Evolutionary conservation across 2,797 vertebrate species (phyloP).

Genomic region (Clarias laeviceps): DNA sequence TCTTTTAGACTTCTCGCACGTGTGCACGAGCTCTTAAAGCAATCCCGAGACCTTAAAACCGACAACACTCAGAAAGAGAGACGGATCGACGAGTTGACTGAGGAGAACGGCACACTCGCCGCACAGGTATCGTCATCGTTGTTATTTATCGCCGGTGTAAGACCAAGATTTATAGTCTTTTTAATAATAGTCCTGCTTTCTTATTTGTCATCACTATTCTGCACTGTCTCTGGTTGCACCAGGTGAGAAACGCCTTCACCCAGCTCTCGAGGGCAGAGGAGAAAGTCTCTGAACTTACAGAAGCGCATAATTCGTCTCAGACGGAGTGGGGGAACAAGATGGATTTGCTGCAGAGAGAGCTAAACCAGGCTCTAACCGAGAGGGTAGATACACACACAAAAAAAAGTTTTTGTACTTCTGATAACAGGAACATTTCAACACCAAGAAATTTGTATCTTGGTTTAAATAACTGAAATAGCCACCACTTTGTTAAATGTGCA

Average conservation of each 20-base stretch:
- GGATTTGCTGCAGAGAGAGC: slow-evolving; percentile 60
- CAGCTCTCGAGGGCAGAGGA: slow-evolving; percentile 63
- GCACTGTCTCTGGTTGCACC: not conserved
- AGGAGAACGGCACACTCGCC: slow-evolving; percentile 88
- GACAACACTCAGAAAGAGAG: slow-evolving; percentile 85
- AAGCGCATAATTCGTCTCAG: slow-evolving; percentile 57
- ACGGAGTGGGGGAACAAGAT: slow-evolving; percentile 62
- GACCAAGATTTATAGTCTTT: not conserved
- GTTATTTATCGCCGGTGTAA: not conserved
- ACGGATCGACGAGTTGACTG: slow-evolving; percentile 83
- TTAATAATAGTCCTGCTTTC: not conserved
- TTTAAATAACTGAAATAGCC: too few species aligned
- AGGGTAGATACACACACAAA: slow-evolving; percentile 61
- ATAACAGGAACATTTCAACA: not conserved
- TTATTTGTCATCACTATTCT: not conserved
- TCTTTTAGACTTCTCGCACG: slow-evolving; percentile 79
- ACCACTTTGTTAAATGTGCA: not conserved
- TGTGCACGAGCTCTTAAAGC: slow-evolving; percentile 81
- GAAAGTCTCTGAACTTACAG: slow-evolving; percentile 65
- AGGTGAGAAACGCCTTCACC: slow-evolving; percentile 66
- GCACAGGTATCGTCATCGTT: slow-evolving; percentile 77
- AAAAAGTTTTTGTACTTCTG: not conserved
- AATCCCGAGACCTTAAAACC: slow-evolving; percentile 86
- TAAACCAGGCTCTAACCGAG: slow-evolving; percentile 65
- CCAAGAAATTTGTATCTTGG: too few species aligned